Percentiles rank a stretch among this genome's conserved stretches.
phyloP scores from a whole-genome alignment of 2,888 invertebrate genomes.

The Leptinotarsa tumamoca region DNA sequence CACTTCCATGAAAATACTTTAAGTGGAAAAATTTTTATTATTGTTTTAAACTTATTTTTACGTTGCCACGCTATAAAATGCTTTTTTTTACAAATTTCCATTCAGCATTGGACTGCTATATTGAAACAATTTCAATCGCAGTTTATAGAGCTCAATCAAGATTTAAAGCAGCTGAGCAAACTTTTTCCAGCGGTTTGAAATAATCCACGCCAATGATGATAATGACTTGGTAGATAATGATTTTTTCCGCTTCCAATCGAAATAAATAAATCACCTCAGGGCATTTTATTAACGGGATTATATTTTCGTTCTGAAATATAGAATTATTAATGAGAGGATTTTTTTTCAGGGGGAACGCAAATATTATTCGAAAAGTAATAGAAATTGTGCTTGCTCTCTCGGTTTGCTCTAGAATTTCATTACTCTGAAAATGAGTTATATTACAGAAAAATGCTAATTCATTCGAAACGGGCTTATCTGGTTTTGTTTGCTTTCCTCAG shows the following conservation, averaged over 20 bases:
- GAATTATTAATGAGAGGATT: conserved; percentile 30
- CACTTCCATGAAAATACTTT: too few species aligned
- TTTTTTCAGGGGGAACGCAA: conserved; percentile 18
- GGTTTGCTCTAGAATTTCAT: conserved; percentile 30
- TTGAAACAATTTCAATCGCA: not conserved
- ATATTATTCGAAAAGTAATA: conserved; percentile 31
- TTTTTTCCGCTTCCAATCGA: conserved; percentile 24
- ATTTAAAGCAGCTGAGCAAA: not conserved
- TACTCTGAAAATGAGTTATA: conserved; percentile 31
- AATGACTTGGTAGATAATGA: conserved; percentile 28
- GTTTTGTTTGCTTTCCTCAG: conserved; percentile 25
- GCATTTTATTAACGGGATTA: conserved; percentile 39
- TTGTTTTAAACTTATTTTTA: not conserved
- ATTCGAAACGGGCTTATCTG: conserved; percentile 28
- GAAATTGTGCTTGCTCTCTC: conserved; percentile 24
- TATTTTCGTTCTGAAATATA: conserved; percentile 32
- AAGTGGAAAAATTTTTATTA: not conserved
- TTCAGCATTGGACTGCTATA: not conserved
- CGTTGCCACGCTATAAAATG: not conserved
- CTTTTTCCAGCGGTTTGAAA: not conserved
- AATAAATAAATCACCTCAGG: conserved; percentile 36
- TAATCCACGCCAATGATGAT: conserved; percentile 22
- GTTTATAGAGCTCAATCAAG: not conserved
- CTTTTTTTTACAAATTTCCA: not conserved
- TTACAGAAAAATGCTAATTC: conserved; percentile 32